Evolutionary conservation across 2,888 invertebrate species (phyloP).

Genomic region (Lycia hirtaria): DNA sequence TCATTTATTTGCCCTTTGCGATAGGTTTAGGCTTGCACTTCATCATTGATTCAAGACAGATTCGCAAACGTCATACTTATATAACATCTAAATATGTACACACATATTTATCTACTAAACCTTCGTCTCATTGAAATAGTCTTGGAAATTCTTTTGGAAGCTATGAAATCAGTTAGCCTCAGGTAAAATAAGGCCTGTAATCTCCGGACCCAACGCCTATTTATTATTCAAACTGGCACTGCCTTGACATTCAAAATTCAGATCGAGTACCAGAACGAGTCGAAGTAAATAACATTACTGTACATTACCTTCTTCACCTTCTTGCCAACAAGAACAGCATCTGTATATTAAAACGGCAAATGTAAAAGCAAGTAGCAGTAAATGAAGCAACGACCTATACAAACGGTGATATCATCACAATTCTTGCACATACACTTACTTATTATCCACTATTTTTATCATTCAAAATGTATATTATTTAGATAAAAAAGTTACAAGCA

Average conservation of each 20-base stretch:
- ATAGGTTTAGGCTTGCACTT: no score
- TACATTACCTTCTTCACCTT: background rate
- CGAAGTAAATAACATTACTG: constrained; percentile 12
- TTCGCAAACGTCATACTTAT: no score
- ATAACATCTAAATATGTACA: no score
- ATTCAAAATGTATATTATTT: background rate
- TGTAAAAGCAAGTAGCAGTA: constrained; percentile 7
- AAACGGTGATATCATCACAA: background rate
- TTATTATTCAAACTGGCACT: constrained; percentile 3
- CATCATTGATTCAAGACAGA: no score
- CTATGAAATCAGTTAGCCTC: no score
- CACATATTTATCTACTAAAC: no score
- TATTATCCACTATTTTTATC: no score
- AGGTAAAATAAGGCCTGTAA: no score
- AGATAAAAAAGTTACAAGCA: no score
- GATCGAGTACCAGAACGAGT: background rate
- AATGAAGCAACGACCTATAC: constrained; percentile 5
- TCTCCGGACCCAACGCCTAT: background rate
- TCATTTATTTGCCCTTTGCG: background rate
- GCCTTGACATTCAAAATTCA: constrained; percentile 1
- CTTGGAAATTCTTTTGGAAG: background rate
- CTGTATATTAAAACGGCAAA: constrained; percentile 3
- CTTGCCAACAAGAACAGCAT: background rate
- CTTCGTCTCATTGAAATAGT: background rate
- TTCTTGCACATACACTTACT: background rate